Conservation (phyloP, 2,797 vertebrate species). For the Gymnoscopelus braueri region DNA sequence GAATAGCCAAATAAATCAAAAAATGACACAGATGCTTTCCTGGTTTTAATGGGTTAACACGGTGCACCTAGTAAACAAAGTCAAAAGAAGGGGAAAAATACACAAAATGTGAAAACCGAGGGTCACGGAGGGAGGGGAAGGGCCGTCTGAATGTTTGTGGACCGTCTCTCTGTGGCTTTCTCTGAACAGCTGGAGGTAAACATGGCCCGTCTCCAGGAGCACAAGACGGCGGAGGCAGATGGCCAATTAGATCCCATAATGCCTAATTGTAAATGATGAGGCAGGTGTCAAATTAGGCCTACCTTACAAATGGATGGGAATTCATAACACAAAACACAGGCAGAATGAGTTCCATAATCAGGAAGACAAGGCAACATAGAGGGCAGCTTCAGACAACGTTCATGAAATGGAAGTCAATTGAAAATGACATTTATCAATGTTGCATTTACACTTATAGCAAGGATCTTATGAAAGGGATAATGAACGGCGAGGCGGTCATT, state of each 20-base stretch:
- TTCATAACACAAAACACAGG: conserved; percentile 39
- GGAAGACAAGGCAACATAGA: not conserved
- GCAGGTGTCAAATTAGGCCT: conserved; percentile 81
- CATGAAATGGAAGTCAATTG: too few relatives aligned
- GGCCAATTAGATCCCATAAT: conserved; percentile 83
- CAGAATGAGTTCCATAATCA: conserved; percentile 26
- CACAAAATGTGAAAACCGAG: conserved; percentile 7
- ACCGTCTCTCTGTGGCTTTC: conserved; percentile 40
- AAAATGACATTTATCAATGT: too few relatives aligned
- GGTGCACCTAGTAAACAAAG: too few relatives aligned
- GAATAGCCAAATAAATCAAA: too few relatives aligned
- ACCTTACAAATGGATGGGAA: conserved; percentile 71
- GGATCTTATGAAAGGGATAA: too few relatives aligned
- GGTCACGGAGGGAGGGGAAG: conserved; percentile 36
- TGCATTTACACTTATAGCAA: too few relatives aligned
- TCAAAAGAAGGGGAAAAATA: too few relatives aligned
- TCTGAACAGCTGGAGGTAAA: conserved; percentile 71
- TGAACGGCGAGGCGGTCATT: too few relatives aligned
- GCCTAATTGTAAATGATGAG: conserved; percentile 84
- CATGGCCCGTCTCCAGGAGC: conserved; percentile 77
- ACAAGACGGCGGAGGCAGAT: conserved; percentile 82
- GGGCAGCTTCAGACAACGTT: too few relatives aligned
- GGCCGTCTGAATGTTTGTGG: conserved; percentile 47
- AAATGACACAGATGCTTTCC: too few relatives aligned
- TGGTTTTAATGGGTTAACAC: too few relatives aligned